A percentile compares a stretch with the other conserved stretches of the same genome.
Evolutionary conservation across 2,888 invertebrate genomes (phyloP).

Genomic region (Junonia oenone): DNA sequence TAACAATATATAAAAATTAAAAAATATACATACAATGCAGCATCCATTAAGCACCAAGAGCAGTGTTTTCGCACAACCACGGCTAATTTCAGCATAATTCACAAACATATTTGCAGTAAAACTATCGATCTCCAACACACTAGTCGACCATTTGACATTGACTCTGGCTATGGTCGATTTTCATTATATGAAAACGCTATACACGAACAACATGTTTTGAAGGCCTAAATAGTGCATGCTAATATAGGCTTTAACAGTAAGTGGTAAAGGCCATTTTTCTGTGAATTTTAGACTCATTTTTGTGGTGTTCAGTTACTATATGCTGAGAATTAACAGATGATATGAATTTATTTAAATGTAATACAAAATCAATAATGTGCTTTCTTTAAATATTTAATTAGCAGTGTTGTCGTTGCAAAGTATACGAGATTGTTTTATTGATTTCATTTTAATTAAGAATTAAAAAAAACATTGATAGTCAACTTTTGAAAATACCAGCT

Average conservation of each 20-base stretch:
- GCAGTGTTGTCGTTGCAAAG: too few species aligned
- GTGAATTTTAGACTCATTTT: neutral
- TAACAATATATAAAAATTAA: too few species aligned
- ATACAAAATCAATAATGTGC: conserved; percentile 7
- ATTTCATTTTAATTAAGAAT: too few species aligned
- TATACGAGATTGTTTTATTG: too few species aligned
- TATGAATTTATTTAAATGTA: conserved; percentile 6
- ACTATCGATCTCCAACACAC: neutral
- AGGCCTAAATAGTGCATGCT: neutral
- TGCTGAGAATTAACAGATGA: conserved; percentile 17
- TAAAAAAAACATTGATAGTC: too few species aligned
- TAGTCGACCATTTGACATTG: conserved; percentile 30
- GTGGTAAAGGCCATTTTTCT: neutral
- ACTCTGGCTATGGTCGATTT: conserved; percentile 20
- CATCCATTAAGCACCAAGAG: conserved; percentile 44
- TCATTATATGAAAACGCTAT: conserved; percentile 10
- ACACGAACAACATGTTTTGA: neutral
- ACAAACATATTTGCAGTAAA: conserved; percentile 33
- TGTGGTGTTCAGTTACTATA: neutral
- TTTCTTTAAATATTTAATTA: too few species aligned
- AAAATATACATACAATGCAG: conserved; percentile 55
- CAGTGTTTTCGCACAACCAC: conserved; percentile 40
- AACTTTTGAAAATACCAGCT: too few species aligned
- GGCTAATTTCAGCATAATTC: conserved; percentile 37
- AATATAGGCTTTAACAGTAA: neutral